Evolutionary conservation across 2,888 invertebrate species (phyloP).

Genomic region (Leptinotarsa juncta): DNA sequence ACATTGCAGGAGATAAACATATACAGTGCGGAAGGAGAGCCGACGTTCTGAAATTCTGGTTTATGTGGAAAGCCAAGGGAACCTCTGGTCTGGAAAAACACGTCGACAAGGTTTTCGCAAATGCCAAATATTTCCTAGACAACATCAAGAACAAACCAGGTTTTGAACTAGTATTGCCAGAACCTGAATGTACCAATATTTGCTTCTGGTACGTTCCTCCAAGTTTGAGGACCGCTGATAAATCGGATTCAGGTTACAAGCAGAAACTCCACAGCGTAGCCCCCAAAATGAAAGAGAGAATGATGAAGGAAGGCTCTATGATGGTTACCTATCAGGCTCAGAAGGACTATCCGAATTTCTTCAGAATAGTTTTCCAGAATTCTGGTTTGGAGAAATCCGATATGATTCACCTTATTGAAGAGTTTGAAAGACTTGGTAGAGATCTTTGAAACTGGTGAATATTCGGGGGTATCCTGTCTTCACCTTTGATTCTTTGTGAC

Average conservation of each 20-base stretch:
- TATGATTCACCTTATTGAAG: slow-evolving; percentile 87
- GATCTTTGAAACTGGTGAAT: slow-evolving; percentile 45
- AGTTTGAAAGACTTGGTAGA: slow-evolving; percentile 85
- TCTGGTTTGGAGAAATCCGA: slow-evolving; percentile 86
- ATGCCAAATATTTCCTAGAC: slow-evolving; percentile 78
- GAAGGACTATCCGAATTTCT: slow-evolving; percentile 89
- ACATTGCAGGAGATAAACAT: slow-evolving; percentile 83
- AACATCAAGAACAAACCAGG: slow-evolving; percentile 76
- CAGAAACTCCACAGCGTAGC: slow-evolving; percentile 83
- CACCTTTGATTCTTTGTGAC: neutral
- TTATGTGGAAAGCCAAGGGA: slow-evolving; percentile 98
- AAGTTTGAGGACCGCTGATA: slow-evolving; percentile 70
- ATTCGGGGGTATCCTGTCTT: slow-evolving; percentile 3
- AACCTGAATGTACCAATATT: slow-evolving; percentile 94
- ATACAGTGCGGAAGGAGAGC: slow-evolving; percentile 96
- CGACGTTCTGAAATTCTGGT: slow-evolving; percentile 97
- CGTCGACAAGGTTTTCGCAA: slow-evolving; percentile 81
- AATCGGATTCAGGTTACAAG: slow-evolving; percentile 68
- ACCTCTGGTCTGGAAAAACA: slow-evolving; percentile 81
- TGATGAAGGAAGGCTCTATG: slow-evolving; percentile 95
- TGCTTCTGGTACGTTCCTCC: slow-evolving; percentile 96
- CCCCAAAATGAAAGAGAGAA: slow-evolving; percentile 91
- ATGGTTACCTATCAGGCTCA: slow-evolving; percentile 97
- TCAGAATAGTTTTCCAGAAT: slow-evolving; percentile 93
- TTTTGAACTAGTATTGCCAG: slow-evolving; percentile 77